Evolutionary conservation across 2,113 vertebrate genomes (phyloP).

Genomic region (Pavo muticus): DNA sequence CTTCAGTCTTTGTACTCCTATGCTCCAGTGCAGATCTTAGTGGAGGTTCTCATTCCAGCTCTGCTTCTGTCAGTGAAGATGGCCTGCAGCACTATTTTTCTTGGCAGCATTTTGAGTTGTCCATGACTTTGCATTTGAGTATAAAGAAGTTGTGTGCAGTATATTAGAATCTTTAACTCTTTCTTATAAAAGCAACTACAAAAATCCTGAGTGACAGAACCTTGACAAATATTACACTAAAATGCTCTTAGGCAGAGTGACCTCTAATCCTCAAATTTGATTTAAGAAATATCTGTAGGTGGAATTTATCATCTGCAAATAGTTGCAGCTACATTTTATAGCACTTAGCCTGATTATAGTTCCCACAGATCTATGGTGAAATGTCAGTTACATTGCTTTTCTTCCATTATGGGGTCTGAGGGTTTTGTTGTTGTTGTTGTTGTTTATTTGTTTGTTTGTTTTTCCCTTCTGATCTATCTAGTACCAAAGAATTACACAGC

Average conservation of each 20-base stretch:
- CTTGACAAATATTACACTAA: neutral
- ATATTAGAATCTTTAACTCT: neutral
- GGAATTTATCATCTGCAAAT: conserved; percentile 60
- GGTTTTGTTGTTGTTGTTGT: neutral
- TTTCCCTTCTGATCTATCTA: neutral
- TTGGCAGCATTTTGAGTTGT: conserved; percentile 22
- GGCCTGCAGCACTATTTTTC: neutral
- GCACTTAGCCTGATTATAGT: conserved; percentile 64
- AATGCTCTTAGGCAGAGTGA: neutral
- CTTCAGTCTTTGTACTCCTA: neutral
- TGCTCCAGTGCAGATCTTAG: conserved; percentile 26
- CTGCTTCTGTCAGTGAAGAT: conserved; percentile 30
- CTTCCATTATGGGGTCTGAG: neutral
- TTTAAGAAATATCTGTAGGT: conserved; percentile 21
- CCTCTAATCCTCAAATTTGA: conserved; percentile 24
- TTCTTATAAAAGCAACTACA: neutral
- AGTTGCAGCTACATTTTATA: conserved; percentile 58
- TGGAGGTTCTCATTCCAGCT: conserved; percentile 43
- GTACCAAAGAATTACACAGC: neutral
- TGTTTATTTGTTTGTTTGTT: neutral
- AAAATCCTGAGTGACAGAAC: neutral
- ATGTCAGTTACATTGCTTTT: neutral
- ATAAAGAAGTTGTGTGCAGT: neutral
- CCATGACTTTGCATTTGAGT: neutral
- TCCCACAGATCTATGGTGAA: conserved; percentile 55